Evolutionary conservation across 30 jellyfish, hydroid and myxozoan species (phyloP), one percentile per base, ranked within the genome.

Genomic region (Chrysaora quinquecirrha): DNA sequence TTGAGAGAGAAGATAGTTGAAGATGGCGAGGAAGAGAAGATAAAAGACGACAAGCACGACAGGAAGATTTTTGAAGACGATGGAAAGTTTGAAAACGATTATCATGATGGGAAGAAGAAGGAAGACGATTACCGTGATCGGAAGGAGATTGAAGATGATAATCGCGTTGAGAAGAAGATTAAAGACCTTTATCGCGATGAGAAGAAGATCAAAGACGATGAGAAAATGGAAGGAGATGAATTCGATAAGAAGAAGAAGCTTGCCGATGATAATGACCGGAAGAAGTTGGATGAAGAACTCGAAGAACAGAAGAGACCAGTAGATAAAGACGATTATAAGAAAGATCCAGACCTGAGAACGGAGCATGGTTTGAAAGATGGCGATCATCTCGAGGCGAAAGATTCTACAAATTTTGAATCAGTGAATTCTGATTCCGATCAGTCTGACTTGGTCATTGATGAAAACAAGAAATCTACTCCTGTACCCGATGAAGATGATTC

Each of bases 381-480:
- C n/a, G n/a, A n/a, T n/a, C n/a, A n/a, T n/a, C 30, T 30, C 18
- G 60, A 1, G n/a, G 3, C 34, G 2, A 32, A 31, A 18, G 49
- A 83, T 18, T n/a, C n/a, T n/a, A n/a, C n/a, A n/a, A n/a, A n/a
- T n/a, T 43, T 22, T 64, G 50, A 18, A 27, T 14, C 12, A 1
- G 46, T 64, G n/a, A 30, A 0, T 48, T 74, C 95, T 9, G 95
- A 85, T 50, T 73, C 88, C 0, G 88, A 73, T 1, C 75, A 24
- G 1, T 76, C 82, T 28, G 88, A 85, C 21, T 76, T 74, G 46
- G 85, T 85, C 25, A 73, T 85, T 75, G 95, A 85, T 22, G 95
- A 85, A 75, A 73, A 50, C 73, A 52, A 34, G 54, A 76, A 76
- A 56, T 34, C 35, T 30, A 43, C 46, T 16, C 50, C 76, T 16